These are phyloP conservation scores for Epistrophe eligans DNA, from an alignment of 2,888 invertebrate species.

Conservation along the genomic window DNA sequence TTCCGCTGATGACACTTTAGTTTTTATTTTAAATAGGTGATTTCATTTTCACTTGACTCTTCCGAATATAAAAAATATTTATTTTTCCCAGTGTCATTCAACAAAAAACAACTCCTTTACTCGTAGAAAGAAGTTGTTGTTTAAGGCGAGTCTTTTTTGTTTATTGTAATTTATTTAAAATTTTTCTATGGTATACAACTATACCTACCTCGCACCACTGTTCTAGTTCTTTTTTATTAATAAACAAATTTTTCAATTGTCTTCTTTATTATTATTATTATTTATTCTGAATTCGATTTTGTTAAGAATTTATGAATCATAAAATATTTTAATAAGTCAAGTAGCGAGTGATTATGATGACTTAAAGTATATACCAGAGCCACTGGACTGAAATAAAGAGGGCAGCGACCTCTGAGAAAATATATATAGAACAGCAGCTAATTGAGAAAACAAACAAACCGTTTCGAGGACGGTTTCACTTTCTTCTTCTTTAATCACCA, in stretches of 20 bases:
- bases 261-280: conserved; percentile 39
- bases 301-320: conserved; percentile 32
- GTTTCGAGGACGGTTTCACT: conserved; percentile 30
- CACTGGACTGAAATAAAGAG: not conserved
- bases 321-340: conserved; percentile 38
- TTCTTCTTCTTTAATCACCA: conserved; percentile 12
- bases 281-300: conserved; percentile 27
- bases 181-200: not conserved
- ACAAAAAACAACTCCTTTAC: conserved; percentile 1
- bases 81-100: conserved; percentile 9
- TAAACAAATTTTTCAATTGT: conserved; percentile 15
- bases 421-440: conserved; percentile 59
- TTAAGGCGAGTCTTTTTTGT: not conserved
- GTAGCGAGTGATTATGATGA: not conserved
- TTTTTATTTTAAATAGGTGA: conserved; percentile 26
- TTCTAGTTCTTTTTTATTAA: not conserved
- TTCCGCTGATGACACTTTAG: conserved; percentile 58
- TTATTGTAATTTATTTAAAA: conserved; percentile 2
- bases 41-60: conserved; percentile 48
- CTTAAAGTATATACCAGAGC: not conserved
- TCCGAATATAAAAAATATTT: conserved; percentile 1
- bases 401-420: conserved; percentile 38
- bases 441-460: conserved; percentile 70
- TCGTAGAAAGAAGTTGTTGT: not conserved
- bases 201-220: not conserved